Conservation (phyloP, 23 tunicate species). For the Corella eumyota region DNA sequence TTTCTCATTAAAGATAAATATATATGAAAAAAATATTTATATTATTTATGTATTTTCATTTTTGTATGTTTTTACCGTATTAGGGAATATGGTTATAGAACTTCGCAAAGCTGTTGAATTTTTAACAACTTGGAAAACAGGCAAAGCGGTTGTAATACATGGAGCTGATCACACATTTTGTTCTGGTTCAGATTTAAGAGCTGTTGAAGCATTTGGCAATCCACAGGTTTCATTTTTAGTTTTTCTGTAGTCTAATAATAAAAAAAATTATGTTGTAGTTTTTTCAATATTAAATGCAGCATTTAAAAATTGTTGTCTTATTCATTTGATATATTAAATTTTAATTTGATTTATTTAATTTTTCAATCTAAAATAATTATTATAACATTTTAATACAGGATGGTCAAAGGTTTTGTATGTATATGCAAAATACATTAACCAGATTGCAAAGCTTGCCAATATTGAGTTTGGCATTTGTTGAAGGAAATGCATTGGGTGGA, state of each 20-base stretch:
- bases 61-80: too few relatives aligned
- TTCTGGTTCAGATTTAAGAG: slow-evolving; percentile 41
- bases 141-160: slow-evolving; percentile 35
- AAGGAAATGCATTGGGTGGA: slow-evolving; percentile 60
- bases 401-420: slow-evolving; percentile 55
- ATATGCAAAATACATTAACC: slow-evolving; percentile 65
- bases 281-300: too few relatives aligned
- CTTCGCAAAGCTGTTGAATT: slow-evolving; percentile 21
- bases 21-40: too few relatives aligned
- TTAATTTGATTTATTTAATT: not conserved
- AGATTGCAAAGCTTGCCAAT: slow-evolving; percentile 13
- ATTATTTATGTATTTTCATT: too few relatives aligned
- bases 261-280: too few relatives aligned
- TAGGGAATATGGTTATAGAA: slow-evolving; percentile 50
- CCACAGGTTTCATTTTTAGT: slow-evolving; percentile 26
- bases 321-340: not conserved
- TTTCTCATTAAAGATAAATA: too few relatives aligned
- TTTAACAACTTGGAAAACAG: slow-evolving; percentile 16
- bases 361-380: not conserved
- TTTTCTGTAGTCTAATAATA: too few relatives aligned
- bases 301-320: too few relatives aligned
- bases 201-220: slow-evolving; percentile 7
- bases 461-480: slow-evolving; percentile 27
- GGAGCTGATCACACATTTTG: slow-evolving; percentile 37
- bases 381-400: slow-evolving; percentile 22